These are phyloP conservation scores for Muscicapa adusta DNA, from an alignment of 2,113 vertebrate genomes.

Conservation along the genomic window DNA sequence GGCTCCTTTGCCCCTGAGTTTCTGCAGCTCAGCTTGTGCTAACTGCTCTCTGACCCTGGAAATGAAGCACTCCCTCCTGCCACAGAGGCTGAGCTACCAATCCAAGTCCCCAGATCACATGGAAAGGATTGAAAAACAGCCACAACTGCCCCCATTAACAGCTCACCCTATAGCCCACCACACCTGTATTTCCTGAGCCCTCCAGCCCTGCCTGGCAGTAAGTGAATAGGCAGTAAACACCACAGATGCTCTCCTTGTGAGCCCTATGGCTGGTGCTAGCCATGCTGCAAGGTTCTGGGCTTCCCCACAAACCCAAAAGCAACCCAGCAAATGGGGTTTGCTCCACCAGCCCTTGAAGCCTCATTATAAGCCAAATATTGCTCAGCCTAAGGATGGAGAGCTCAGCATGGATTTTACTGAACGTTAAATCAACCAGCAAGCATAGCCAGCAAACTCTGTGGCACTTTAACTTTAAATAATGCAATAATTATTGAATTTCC, in stretches of 20 bases:
- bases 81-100: neutral
- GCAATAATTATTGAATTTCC: constrained; percentile 99
- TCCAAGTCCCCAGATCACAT: neutral
- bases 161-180: neutral
- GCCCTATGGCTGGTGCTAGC: accelerated
- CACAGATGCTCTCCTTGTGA: neutral
- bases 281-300: neutral
- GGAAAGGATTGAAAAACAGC: neutral
- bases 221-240: accelerated
- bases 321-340: neutral
- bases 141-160: neutral
- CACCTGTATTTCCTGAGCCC: neutral
- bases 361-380: constrained; percentile 80
- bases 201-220: neutral
- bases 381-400: constrained; percentile 77
- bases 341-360: constrained; percentile 61
- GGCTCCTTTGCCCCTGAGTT: accelerated
- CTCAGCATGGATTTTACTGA: constrained; percentile 80
- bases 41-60: neutral
- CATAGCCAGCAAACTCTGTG: constrained; percentile 87
- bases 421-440: constrained; percentile 82
- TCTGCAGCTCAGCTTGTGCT: neutral
- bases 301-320: neutral
- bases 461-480: constrained; percentile 99
- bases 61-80: neutral